phyloP scores from a whole-genome alignment of 35 echinoderm and acorn worm species.

The Stichopus chloronotus region DNA sequence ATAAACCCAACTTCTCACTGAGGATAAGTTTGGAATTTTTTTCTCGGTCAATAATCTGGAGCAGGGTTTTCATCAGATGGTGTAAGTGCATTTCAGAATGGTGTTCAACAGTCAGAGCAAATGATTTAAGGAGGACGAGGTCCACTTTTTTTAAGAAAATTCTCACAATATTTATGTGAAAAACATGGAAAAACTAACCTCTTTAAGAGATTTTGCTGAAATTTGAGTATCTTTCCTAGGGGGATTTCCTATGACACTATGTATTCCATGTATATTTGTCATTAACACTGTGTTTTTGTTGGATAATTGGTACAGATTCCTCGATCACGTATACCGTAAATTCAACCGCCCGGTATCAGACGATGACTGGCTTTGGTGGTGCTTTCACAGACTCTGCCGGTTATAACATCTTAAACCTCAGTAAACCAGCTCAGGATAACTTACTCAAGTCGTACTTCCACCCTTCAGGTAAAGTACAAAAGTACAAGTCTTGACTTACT shows the following conservation, averaged over 20 bases:
- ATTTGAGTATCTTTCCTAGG: not conserved
- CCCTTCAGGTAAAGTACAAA: constrained; percentile 30
- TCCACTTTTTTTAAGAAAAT: no score
- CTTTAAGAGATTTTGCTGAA: not conserved
- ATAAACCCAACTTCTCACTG: no score
- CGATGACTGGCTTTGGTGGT: constrained; percentile 88
- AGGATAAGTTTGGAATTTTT: no score
- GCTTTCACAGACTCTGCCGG: constrained; percentile 94
- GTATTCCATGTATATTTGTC: not conserved
- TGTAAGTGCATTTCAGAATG: no score
- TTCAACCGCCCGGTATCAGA: constrained; percentile 64
- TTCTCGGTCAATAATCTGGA: no score
- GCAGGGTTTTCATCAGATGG: no score
- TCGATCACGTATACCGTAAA: constrained; percentile 62
- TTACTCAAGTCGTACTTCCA: constrained; percentile 88
- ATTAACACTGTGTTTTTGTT: not conserved
- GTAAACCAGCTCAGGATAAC: constrained; percentile 72
- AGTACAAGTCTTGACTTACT: no score
- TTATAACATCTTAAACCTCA: constrained; percentile 92
- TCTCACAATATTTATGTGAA: no score
- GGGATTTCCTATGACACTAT: not conserved
- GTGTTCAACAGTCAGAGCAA: no score
- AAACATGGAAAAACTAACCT: not conserved
- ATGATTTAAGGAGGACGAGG: no score
- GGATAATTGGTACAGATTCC: constrained; percentile 19